Base-by-base conservation (phyloP, 2,113 vertebrate genomes). In the Ammodytes dubius region DNA sequence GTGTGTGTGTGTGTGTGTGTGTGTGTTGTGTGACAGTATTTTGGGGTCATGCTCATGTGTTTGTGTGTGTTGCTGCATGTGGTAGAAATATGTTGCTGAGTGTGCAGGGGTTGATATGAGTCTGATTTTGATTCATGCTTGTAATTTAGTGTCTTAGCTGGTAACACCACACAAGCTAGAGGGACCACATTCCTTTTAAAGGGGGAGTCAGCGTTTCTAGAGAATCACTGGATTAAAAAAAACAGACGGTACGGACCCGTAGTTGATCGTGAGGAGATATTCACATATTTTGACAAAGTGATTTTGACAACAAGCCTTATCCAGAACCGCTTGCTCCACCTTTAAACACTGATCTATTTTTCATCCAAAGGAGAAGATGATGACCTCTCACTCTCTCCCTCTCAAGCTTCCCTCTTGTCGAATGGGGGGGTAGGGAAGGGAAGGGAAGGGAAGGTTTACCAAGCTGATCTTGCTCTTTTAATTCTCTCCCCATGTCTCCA, bases 401-500 rank as follows among this genome's bases (percentile, higher is more conserved):
- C 52, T 37, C 27, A 27, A 9, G 42, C 52, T 13, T 43, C 35
- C 49, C 4, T n/a, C 56, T 9, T 50, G 35, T 46, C 37, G 4
- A 3, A 69, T 9, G 5, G 63, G 19, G 39, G 27, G 27, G 27
- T n/a, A n/a, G n/a, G n/a, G n/a, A n/a, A n/a, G 27, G 1, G 27
- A 1, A 27, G 27, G 27, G 27, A 27, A 14, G 5, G 46, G 37
- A 27, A 50, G 9, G 40, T 43, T 75, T 79, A 67, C 52, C 58
- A 74, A 42, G 40, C 58, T 84, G 58, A 85, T 73, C 42, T 52
- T 53, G 35, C 63, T 52, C 8, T 72, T 81, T 65, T 73, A 19
- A 27, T 79, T 46, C 58, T 78, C 46, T 74, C 54, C 35, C 70
- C 39, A 64, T 15, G 4, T 83, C 49, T 71, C 65, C 91, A 98